Conservation (phyloP, 2,888 invertebrate genomes). For the Periphyllus acericola region DNA sequence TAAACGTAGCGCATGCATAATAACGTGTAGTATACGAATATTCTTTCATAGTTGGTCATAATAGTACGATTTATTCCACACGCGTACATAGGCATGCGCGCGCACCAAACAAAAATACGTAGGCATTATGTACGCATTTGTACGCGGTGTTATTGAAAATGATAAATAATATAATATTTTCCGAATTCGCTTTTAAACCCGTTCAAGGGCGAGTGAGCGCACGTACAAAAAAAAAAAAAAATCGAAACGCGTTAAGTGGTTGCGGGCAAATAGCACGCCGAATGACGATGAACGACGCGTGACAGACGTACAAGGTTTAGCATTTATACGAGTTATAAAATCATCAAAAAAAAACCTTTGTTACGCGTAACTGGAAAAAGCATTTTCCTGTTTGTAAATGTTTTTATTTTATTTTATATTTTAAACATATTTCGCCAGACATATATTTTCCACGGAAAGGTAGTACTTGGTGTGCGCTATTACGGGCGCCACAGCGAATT, state of each 20-base stretch:
- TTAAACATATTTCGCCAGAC: conserved; percentile 30
- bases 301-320: conserved; percentile 54
- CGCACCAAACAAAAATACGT: not conserved
- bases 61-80: conserved; percentile 27
- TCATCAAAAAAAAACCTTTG: conserved; percentile 37
- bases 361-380: conserved; percentile 38
- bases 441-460: conserved; percentile 22
- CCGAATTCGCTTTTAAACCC: conserved; percentile 29
- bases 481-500: not conserved
- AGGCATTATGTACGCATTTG: not conserved
- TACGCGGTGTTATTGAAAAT: not conserved
- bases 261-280: conserved; percentile 1
- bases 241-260: conserved; percentile 26
- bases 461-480: not conserved
- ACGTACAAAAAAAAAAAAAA: conserved; percentile 8
- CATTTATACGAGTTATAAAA: conserved; percentile 51
- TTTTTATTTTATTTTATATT: not conserved
- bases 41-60: not conserved
- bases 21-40: not conserved
- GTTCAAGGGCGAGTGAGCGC: conserved; percentile 33
- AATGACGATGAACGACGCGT: conserved; percentile 48
- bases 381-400: conserved; percentile 53
- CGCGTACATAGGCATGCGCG: not conserved
- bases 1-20: not conserved
- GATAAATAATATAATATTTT: conserved; percentile 32